These are phyloP conservation scores for Epizoanthus fatuus DNA, from an alignment of 92 coral and sea anemone genomes.

Conservation along the genomic window DNA sequence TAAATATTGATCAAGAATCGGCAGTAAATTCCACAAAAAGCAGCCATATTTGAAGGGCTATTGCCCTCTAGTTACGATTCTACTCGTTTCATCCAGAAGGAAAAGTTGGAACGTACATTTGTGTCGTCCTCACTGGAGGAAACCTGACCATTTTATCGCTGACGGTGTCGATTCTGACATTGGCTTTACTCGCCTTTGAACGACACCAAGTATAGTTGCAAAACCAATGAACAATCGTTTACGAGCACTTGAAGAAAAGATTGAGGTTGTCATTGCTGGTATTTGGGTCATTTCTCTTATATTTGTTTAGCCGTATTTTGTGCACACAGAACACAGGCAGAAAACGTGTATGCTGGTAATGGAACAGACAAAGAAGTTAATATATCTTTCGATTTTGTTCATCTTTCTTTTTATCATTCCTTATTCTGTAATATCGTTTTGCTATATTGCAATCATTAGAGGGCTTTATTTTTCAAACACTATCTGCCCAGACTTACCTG, in stretches of 20 bases:
- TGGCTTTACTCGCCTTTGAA: constrained; percentile 11
- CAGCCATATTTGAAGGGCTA: too few relatives aligned
- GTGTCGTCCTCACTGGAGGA: constrained; percentile 1
- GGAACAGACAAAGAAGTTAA: neutral
- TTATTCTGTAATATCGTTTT: constrained; percentile 18
- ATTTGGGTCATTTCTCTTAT: constrained; percentile 9
- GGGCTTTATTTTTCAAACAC: constrained; percentile 48
- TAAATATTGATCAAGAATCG: too few relatives aligned
- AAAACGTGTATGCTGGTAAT: neutral
- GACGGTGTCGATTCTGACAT: constrained; percentile 36
- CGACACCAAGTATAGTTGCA: neutral
- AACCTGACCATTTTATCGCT: constrained; percentile 19
- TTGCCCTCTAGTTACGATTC: neutral
- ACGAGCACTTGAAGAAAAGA: constrained; percentile 40
- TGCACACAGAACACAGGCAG: neutral
- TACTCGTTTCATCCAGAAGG: neutral
- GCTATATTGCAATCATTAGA: constrained; percentile 52
- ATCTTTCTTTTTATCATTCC: constrained; percentile 27
- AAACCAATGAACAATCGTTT: constrained; percentile 39
- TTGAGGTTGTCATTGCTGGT: constrained; percentile 7
- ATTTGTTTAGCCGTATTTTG: constrained; percentile 14
- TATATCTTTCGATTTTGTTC: constrained; percentile 11
- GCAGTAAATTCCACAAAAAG: too few relatives aligned
- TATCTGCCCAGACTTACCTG: constrained; percentile 54
- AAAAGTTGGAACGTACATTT: neutral